Percentiles rank a stretch among this genome's conserved stretches.
phyloP scores from a whole-genome alignment of 2,797 vertebrate genomes.

The Petrocephalus schoutedeni region DNA sequence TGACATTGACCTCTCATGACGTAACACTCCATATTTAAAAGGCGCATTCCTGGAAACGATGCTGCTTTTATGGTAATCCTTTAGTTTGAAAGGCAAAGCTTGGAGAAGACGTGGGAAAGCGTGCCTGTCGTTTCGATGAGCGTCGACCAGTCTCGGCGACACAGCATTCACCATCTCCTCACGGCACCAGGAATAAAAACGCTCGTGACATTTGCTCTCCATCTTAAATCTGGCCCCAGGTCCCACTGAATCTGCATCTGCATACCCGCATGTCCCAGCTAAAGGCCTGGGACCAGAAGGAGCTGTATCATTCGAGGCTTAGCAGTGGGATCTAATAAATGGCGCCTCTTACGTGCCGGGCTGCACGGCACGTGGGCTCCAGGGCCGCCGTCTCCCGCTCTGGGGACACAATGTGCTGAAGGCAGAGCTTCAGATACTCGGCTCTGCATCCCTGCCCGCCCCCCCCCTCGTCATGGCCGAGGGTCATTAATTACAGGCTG shows the following conservation, averaged over 20 bases:
- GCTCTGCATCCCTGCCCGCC: not conserved
- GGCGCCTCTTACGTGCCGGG: not conserved
- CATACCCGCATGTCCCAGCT: not conserved
- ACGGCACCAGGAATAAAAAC: not conserved
- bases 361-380: not conserved
- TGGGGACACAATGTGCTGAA: not conserved
- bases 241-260: not conserved
- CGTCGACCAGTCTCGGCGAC: not conserved
- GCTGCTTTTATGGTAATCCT: not conserved
- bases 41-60: not conserved
- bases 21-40: not conserved
- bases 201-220: not conserved
- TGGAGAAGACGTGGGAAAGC: not conserved
- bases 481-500: constrained; percentile 6
- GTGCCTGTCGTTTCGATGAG: not conserved
- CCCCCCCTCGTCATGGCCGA: not conserved
- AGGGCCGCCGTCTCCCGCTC: not conserved
- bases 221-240: not conserved
- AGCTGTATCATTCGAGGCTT: not conserved
- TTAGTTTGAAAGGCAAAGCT: not conserved
- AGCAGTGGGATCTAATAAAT: not conserved
- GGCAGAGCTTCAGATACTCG: not conserved
- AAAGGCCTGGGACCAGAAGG: not conserved
- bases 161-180: not conserved
- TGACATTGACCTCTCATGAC: not conserved